Evolutionary conservation across 2,888 invertebrate species (phyloP).

Genomic region (Heteromurus nitidus): DNA sequence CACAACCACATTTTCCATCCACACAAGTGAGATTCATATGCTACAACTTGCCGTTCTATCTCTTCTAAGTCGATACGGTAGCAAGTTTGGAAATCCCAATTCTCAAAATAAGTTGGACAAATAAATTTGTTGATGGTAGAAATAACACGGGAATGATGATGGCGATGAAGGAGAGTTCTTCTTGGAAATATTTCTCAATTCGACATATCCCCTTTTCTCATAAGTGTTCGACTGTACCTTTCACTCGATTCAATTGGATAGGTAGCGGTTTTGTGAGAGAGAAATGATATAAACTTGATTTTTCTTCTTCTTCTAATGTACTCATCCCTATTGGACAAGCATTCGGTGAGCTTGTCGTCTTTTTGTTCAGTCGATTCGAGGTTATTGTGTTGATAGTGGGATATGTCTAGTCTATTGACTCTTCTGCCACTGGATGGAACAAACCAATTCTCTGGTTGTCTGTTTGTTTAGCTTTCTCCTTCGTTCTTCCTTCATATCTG

Average conservation of each 20-base stretch:
- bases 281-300: neutral
- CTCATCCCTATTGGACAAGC: neutral
- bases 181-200: neutral
- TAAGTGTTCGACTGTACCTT: neutral
- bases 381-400: slow-evolving; percentile 1
- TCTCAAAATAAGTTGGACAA: slow-evolving; percentile 43
- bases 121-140: slow-evolving; percentile 38
- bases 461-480: slow-evolving; percentile 8
- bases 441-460: neutral
- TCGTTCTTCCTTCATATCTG: neutral
- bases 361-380: neutral
- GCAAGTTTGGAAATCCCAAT: slow-evolving; percentile 34
- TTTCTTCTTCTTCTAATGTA: neutral
- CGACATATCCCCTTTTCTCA: neutral
- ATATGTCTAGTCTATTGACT: slow-evolving; percentile 1
- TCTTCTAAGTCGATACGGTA: too few relatives aligned
- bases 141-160: slow-evolving; percentile 11
- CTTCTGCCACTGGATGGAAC: neutral
- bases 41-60: neutral
- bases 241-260: slow-evolving; percentile 5
- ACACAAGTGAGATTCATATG: neutral
- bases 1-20: too few relatives aligned
- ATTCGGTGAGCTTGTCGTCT: neutral
- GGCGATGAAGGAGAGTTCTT: neutral
- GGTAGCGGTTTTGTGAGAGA: neutral